Base-by-base conservation (phyloP, 2,113 vertebrate species). In the Oreochromis tanganicae region DNA sequence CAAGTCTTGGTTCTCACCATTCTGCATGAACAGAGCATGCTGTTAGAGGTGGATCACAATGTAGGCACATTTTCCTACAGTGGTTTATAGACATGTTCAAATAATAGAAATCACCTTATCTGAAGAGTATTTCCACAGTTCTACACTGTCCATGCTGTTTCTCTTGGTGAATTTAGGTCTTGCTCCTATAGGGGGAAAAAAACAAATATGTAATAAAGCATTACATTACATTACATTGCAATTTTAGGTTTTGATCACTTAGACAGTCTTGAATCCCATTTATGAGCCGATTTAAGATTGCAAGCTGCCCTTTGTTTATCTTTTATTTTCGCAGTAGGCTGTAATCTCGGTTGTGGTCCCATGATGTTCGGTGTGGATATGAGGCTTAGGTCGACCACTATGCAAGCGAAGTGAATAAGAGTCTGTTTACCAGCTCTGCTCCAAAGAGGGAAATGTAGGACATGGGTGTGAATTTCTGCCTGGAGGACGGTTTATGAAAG, bases 151-250 rank as follows among this genome's bases (percentile, higher is more conserved):
- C 88, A 97, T 96, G 82, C 97, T 98, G 96, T 96, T 97, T 88
- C 97, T 96, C 87, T 98, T 97, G 12, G 93, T 96, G 92, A 97
- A 96, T 93, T 99, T 99, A 84, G 99, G 98, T 88, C 98, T 96
- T 85, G 98, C 99, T 79, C 99, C 98, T 99, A 93, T 80, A 84
- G 38, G 63, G 17, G 82, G 46, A 91, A 82, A 50, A 81, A 19
- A 73, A 50, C 1, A 32, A 32, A 56, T 4, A 81, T 14, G 5
- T 43, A 71, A 34, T 71, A 66, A 57, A 89, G 82, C 41, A 57
- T 50, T 38, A 46, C 16, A 79, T 34, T 36, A 66, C 46, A 32
- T 66, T 66, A 66, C 17, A 63, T 66, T 27, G 43, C 24, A 81
- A 52, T 59, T 79, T 81, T 21, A n/a, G 55, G 46, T 27, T 38